Evolutionary conservation across 2,113 vertebrate species (phyloP).

Genomic region (Nothocercus nigrocapillus): DNA sequence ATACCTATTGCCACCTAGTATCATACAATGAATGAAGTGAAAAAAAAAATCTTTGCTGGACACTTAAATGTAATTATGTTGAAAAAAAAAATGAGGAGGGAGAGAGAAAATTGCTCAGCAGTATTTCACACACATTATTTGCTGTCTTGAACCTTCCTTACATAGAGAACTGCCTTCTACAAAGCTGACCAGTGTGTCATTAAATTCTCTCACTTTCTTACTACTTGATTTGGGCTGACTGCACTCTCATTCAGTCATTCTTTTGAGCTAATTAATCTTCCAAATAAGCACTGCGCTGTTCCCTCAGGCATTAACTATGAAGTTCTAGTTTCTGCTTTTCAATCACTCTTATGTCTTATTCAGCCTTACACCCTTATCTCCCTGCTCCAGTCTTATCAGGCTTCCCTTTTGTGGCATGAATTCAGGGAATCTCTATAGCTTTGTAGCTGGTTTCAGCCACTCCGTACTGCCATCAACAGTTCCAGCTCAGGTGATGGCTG

Average conservation of each 20-base stretch:
- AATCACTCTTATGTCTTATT: background rate
- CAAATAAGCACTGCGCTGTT: background rate
- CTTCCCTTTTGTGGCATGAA: background rate
- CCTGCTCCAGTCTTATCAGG: background rate
- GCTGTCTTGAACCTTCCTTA: background rate
- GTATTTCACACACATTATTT: background rate
- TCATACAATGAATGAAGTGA: background rate
- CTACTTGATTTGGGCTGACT: background rate
- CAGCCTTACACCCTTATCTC: background rate
- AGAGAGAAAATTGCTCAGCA: background rate
- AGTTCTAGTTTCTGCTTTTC: background rate
- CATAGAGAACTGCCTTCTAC: background rate
- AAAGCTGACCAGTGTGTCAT: accelerated
- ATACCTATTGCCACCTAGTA: background rate
- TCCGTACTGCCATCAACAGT: background rate
- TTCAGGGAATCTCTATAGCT: background rate
- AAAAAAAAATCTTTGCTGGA: background rate
- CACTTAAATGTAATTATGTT: background rate
- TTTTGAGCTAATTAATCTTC: slow-evolving; percentile 6
- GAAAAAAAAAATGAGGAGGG: background rate
- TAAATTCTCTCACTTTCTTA: background rate
- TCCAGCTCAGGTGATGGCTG: background rate
- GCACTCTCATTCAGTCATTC: background rate
- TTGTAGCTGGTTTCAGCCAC: background rate
- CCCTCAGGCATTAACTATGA: background rate